Percentiles rank a stretch among this genome's conserved stretches.
These are phyloP conservation scores for Archilochus colubris DNA, from an alignment of 2,113 vertebrate genomes.

Conservation along the genomic window DNA sequence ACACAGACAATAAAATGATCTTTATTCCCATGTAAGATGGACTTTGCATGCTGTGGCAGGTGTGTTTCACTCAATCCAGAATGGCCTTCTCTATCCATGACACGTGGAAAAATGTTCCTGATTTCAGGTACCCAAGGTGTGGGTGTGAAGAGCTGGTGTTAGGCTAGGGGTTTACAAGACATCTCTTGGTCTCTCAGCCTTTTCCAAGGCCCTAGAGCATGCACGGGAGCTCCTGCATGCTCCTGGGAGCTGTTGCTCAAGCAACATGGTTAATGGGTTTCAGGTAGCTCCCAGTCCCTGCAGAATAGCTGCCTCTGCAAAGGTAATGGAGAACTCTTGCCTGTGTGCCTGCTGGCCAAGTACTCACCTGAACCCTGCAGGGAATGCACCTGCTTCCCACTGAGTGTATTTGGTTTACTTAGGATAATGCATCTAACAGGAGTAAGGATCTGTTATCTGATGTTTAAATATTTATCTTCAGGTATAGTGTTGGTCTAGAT, in stretches of 20 bases:
- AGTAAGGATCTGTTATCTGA: background rate
- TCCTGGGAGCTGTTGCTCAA: background rate
- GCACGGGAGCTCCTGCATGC: background rate
- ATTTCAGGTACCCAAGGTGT: background rate
- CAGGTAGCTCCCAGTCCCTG: background rate
- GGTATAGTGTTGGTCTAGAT: background rate
- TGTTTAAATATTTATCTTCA: background rate
- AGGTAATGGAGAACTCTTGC: background rate
- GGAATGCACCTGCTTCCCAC: background rate
- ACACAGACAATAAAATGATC: accelerated
- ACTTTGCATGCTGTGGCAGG: background rate
- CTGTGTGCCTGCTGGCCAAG: background rate
- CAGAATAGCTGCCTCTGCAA: background rate
- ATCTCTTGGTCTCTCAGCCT: background rate
- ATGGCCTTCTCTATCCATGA: background rate
- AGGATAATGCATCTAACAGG: background rate
- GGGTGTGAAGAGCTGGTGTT: background rate
- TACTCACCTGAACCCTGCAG: background rate
- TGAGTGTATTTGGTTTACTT: background rate
- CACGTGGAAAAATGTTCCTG: background rate
- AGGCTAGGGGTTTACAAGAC: background rate
- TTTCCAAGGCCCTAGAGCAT: accelerated
- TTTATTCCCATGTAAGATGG: background rate
- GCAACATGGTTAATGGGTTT: background rate
- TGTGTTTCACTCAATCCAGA: accelerated